Conservation (phyloP, 2,888 invertebrate genomes). For the Caenorhabditis angaria region DNA sequence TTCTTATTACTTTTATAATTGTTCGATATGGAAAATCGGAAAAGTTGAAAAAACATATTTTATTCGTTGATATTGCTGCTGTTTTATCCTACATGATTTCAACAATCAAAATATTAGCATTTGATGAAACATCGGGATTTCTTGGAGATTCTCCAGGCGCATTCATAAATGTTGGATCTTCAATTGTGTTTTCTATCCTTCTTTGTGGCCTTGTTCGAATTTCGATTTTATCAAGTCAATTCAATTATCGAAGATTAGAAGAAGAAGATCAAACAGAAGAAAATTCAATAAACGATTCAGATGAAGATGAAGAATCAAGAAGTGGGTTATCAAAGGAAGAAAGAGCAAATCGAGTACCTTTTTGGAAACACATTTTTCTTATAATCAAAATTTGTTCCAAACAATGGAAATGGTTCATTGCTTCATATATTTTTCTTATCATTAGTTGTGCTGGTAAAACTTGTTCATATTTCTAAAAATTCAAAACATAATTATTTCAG, state of each 20-base stretch:
- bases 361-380: slow-evolving; percentile 26
- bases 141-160: slow-evolving; percentile 23
- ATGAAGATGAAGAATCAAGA: slow-evolving; percentile 19
- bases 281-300: background rate
- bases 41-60: slow-evolving; percentile 12
- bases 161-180: slow-evolving; percentile 20
- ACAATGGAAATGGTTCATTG: slow-evolving; percentile 37
- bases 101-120: slow-evolving; percentile 21
- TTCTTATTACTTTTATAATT: slow-evolving; percentile 23
- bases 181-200: slow-evolving; percentile 20
- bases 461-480: no score
- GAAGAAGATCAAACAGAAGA: background rate
- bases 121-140: slow-evolving; percentile 25
- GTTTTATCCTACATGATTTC: slow-evolving; percentile 27
- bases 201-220: slow-evolving; percentile 17
- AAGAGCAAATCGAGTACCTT: slow-evolving; percentile 29
- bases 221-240: slow-evolving; percentile 9
- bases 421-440: slow-evolving; percentile 24
- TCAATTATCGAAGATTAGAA: slow-evolving; percentile 8
- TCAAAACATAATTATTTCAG: slow-evolving; percentile 27
- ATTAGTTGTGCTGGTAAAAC: slow-evolving; percentile 24
- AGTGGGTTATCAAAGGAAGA: slow-evolving; percentile 32
- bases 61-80: slow-evolving; percentile 14
- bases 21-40: slow-evolving; percentile 18
- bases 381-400: slow-evolving; percentile 29